These are phyloP conservation scores for Nasonovia ribisnigri DNA, from an alignment of 2,888 invertebrate genomes.

Conservation along the genomic window DNA sequence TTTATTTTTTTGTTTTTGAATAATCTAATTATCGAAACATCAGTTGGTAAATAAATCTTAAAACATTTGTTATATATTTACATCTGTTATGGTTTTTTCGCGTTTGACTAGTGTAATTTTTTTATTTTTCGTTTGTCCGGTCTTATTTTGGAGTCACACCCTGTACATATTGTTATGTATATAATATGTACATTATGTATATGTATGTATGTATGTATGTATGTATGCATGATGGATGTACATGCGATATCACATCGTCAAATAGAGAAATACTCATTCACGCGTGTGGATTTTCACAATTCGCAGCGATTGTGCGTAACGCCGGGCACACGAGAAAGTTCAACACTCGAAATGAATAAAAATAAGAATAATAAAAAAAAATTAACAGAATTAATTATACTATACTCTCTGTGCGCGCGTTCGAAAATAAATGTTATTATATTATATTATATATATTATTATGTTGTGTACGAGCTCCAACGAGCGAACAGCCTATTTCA, in stretches of 20 bases:
- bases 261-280: background rate
- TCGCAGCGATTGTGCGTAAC: background rate
- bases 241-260: background rate
- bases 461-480: background rate
- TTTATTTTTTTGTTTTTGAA: too few species aligned
- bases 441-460: background rate
- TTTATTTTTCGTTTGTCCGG: too few species aligned
- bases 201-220: too few species aligned
- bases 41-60: too few species aligned
- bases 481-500: background rate
- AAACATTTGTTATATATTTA: too few species aligned
- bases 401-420: background rate
- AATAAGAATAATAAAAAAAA: background rate
- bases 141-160: too few species aligned
- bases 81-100: too few species aligned
- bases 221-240: background rate
- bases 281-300: background rate
- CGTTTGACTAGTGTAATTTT: too few species aligned
- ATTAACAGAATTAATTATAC: background rate
- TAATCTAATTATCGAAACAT: too few species aligned
- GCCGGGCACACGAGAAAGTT: background rate
- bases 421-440: background rate
- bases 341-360: constrained; percentile 3
- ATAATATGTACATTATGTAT: background rate
- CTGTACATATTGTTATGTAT: too few species aligned